phyloP scores from a whole-genome alignment of 2,797 vertebrate species.

The Tarsius wallacei region DNA sequence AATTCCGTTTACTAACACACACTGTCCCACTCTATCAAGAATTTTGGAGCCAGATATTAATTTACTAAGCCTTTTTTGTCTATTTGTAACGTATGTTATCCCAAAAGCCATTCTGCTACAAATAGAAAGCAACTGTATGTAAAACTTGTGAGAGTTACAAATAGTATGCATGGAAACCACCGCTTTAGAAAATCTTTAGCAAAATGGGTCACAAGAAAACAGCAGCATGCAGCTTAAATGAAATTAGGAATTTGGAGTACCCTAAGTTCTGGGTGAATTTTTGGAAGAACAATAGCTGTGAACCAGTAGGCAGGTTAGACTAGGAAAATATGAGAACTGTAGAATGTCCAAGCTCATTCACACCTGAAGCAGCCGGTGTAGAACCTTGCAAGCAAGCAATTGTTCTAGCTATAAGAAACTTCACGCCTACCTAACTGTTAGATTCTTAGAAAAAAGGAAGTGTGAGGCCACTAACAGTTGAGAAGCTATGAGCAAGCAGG shows the following conservation, averaged over 20 bases:
- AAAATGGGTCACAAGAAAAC: not conserved
- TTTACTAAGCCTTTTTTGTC: not conserved
- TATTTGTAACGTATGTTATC: not conserved
- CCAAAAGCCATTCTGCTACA: not conserved
- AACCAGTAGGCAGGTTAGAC: no score
- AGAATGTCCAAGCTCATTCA: no score
- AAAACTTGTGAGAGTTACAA: no score
- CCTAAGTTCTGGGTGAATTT: not conserved
- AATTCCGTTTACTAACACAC: not conserved
- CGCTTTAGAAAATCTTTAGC: not conserved
- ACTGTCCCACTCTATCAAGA: not conserved
- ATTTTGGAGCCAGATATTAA: not conserved
- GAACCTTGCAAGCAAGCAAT: no score
- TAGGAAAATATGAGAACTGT: no score
- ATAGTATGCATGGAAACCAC: not conserved
- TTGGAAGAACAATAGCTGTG: no score
- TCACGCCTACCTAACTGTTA: no score
- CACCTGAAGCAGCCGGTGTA: no score
- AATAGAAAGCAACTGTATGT: not conserved
- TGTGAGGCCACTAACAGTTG: no score
- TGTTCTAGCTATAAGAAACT: no score
- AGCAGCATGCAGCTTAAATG: not conserved
- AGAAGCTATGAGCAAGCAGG: no score
- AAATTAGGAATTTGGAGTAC: not conserved
- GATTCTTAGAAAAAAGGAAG: no score